A percentile compares a stretch with the other conserved stretches of the same genome.
These are phyloP conservation scores for Rallus crepitans DNA, from an alignment of 2,797 vertebrate genomes.

Conservation along the genomic window DNA sequence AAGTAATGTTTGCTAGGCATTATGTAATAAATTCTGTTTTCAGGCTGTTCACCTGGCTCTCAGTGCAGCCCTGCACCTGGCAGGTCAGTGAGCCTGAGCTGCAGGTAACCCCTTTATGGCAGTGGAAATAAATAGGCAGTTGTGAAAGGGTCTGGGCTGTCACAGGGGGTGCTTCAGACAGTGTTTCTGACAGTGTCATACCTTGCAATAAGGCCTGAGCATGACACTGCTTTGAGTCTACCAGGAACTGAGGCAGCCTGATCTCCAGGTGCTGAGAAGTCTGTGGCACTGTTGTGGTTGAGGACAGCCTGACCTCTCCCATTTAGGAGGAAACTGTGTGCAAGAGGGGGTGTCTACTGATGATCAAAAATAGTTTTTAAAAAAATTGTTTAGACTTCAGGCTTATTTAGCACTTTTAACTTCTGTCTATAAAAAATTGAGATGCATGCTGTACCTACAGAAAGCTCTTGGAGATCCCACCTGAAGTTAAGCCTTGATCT, in stretches of 20 bases:
- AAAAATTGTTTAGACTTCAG: neutral
- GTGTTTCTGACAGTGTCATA: neutral
- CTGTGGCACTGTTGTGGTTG: neutral
- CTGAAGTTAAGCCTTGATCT: neutral
- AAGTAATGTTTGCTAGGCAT: neutral
- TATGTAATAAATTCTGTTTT: neutral
- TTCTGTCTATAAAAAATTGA: neutral
- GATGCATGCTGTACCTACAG: neutral
- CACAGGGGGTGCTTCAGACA: accelerated
- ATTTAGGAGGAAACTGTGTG: neutral
- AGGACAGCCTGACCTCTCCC: neutral
- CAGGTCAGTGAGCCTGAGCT: neutral
- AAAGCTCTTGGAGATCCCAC: neutral
- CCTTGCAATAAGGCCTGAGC: neutral
- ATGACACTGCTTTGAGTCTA: neutral
- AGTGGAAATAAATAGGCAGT: neutral
- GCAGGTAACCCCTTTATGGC: neutral
- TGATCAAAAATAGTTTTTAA: neutral
- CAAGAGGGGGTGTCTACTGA: neutral
- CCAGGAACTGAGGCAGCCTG: neutral
- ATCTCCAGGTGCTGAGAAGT: neutral
- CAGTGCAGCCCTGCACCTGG: too few relatives aligned
- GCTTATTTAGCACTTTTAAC: neutral
- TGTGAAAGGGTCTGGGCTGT: neutral
- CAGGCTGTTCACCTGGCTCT: neutral